Percentiles rank a stretch among this genome's conserved stretches.
Evolutionary conservation across 92 coral and sea anemone genomes (phyloP).

Genomic region (Porites lobata): DNA sequence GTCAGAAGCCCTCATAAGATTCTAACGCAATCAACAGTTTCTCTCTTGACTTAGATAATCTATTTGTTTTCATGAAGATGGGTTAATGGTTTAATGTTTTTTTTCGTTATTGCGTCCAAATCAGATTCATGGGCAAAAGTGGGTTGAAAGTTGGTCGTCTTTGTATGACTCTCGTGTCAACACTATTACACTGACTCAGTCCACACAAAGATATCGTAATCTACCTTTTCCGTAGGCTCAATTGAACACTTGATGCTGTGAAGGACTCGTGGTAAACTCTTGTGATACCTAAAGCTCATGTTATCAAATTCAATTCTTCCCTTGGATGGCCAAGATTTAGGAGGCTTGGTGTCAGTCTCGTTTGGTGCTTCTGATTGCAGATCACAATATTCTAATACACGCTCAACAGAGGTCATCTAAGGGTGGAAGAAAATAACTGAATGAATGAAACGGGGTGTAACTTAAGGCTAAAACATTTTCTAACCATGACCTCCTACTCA

Average conservation of each 20-base stretch:
- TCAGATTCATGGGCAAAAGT: too few species aligned
- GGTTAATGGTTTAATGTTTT: too few species aligned
- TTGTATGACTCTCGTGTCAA: too few species aligned
- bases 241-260: conserved; percentile 82
- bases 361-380: conserved; percentile 84
- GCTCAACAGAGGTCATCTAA: conserved; percentile 98
- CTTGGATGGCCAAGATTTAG: conserved; percentile 82
- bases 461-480: too few species aligned
- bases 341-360: conserved; percentile 85
- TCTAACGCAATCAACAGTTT: too few species aligned
- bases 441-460: background rate
- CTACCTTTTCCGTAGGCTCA: conserved; percentile 89
- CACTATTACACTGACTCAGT: background rate
- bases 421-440: background rate
- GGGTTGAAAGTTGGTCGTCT: too few species aligned
- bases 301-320: conserved; percentile 86
- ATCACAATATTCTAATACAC: conserved; percentile 89
- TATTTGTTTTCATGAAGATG: too few species aligned
- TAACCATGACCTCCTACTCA: too few species aligned
- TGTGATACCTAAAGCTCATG: conserved; percentile 91
- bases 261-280: conserved; percentile 80
- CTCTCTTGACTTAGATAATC: too few species aligned
- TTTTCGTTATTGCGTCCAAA: too few species aligned
- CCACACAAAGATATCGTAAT: too few species aligned
- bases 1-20: too few species aligned